Evolutionary conservation across 2,113 vertebrate genomes (phyloP), one percentile per base, ranked within the genome.

Genomic region (Tetrax tetrax): DNA sequence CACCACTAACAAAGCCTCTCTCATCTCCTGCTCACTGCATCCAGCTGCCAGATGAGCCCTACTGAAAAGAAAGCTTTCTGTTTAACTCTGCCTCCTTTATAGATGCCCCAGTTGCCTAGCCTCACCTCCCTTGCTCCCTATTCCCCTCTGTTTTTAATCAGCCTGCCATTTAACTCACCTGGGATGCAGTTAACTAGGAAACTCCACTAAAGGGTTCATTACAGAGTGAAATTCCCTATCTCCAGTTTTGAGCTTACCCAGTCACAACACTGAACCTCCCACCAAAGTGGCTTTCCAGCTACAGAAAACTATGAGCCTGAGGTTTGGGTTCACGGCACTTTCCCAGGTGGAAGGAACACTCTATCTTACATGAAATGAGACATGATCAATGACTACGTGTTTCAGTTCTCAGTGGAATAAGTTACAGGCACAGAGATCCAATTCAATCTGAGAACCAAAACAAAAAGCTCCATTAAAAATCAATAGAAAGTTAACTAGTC

Each of bases 381-480:
- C 88, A 75, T 70, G 79, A 93, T 93, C 88, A 80, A 83, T 83
- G 64, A 63, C 66, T 88, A 7, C 5, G 2, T 77, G 66, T 93
- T 96, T 85, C 76, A 94, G 0, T 7, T 87, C 90, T 88, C 70
- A 47, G 63, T 50, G 60, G 76, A 85, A 54, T 80, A 83, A 85
- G 85, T 89, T 90, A 85, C 50, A 85, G 66, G 57, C 81, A 93
- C 51, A 74, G 77, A 82, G 47, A 72, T 89, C 41, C 82, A 90
- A 77, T 87, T 94, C 61, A 56, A 29, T 61, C 70, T 89, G 87
- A 93, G 82, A 95, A 93, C 22, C 70, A 88, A 94, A 91, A 35
- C 86, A 72, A 87, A 93, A 96, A 87, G 23, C 47, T 93, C 45
- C 71, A 88, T 88, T 96, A 97, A 94, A 90, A 95, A 90, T 95